Evolutionary conservation across 2,113 vertebrate genomes (phyloP).

Genomic region (Acrocephalus kingi): DNA sequence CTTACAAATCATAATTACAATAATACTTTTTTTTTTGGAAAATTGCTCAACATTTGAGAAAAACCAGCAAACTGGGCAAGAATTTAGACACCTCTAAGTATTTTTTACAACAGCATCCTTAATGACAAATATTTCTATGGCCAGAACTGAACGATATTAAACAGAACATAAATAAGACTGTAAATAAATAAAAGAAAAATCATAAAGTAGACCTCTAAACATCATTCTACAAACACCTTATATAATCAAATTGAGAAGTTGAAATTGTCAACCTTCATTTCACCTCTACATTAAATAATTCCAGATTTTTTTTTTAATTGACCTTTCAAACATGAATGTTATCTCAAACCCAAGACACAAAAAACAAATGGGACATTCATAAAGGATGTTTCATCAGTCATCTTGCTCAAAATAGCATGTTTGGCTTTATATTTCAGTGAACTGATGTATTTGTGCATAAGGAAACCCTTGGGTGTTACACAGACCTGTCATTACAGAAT

Average conservation of each 20-base stretch:
- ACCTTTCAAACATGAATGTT: slow-evolving; percentile 61
- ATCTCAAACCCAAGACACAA: slow-evolving; percentile 8
- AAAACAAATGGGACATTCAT: not conserved
- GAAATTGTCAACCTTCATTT: slow-evolving; percentile 77
- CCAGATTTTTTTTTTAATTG: slow-evolving; percentile 54
- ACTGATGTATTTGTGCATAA: not conserved
- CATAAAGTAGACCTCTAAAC: slow-evolving; percentile 76
- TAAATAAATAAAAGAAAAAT: slow-evolving; percentile 87
- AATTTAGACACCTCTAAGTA: slow-evolving; percentile 55
- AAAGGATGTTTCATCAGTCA: not conserved
- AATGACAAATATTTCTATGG: slow-evolving; percentile 71
- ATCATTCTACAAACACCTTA: slow-evolving; percentile 77
- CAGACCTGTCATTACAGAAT: slow-evolving; percentile 35
- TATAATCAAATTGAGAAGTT: slow-evolving; percentile 70
- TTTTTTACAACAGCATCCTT: slow-evolving; percentile 61
- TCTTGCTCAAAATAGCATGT: not conserved
- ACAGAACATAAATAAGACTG: slow-evolving; percentile 86
- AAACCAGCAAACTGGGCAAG: slow-evolving; percentile 25
- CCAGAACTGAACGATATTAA: slow-evolving; percentile 84
- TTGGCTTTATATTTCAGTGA: slow-evolving; percentile 1
- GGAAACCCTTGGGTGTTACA: not conserved
- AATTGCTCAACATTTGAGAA: slow-evolving; percentile 25
- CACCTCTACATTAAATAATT: slow-evolving; percentile 76
- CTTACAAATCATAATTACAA: slow-evolving; percentile 24
- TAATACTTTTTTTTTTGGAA: not conserved